Evolutionary conservation across 2,888 invertebrate species (phyloP).

Genomic region (Drosophila macrospina): DNA sequence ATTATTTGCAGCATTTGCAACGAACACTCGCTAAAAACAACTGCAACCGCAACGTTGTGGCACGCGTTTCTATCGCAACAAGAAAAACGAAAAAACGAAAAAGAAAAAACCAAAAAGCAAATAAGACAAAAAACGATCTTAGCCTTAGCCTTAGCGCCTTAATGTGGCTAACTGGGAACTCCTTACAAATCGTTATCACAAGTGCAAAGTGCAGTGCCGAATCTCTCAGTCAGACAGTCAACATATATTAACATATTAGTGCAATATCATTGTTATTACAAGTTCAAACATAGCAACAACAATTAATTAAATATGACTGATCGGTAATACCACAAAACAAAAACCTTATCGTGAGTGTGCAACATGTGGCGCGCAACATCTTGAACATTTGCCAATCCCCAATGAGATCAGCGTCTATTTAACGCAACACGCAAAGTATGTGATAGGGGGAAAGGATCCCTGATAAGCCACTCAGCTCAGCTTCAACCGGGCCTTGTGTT

Average conservation of each 20-base stretch:
- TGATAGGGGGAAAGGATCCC: conserved; percentile 7
- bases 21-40: conserved; percentile 85
- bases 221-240: conserved; percentile 22
- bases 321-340: not conserved
- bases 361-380: conserved; percentile 58
- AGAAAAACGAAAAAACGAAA: conserved; percentile 39
- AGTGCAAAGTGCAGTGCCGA: conserved; percentile 25
- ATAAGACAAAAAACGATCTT: conserved; percentile 37
- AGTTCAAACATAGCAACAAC: conserved; percentile 2
- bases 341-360: conserved; percentile 30
- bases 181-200: conserved; percentile 5
- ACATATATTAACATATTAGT: conserved; percentile 34
- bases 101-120: conserved; percentile 21
- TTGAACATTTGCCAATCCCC: conserved; percentile 26
- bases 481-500: not conserved
- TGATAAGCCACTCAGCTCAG: not conserved
- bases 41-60: conserved; percentile 85
- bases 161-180: conserved; percentile 22
- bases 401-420: conserved; percentile 60
- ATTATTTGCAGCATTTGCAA: conserved; percentile 84
- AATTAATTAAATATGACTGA: conserved; percentile 22
- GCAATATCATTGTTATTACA: conserved; percentile 32
- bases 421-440: conserved; percentile 34
- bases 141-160: conserved; percentile 28
- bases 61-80: conserved; percentile 83